These are phyloP conservation scores for Calcarius lapponicus DNA, from an alignment of 2,797 vertebrate genomes.

Conservation along the genomic window DNA sequence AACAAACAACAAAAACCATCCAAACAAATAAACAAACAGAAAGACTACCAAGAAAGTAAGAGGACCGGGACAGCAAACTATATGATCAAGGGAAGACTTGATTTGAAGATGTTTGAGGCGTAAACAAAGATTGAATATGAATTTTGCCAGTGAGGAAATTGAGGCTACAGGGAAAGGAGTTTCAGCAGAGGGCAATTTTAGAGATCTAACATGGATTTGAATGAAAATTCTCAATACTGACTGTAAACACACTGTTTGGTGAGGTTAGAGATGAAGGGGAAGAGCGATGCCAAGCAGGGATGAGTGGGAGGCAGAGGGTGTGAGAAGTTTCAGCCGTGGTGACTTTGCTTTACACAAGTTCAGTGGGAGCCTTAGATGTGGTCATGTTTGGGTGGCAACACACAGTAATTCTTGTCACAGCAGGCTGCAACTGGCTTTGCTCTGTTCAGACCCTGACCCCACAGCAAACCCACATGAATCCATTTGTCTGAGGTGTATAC, in stretches of 20 bases:
- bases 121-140: background rate
- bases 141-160: background rate
- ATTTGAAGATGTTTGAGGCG: background rate
- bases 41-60: background rate
- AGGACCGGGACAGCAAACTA: background rate
- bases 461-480: background rate
- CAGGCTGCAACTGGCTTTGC: background rate
- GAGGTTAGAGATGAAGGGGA: background rate
- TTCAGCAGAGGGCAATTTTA: background rate
- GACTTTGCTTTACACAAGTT: background rate
- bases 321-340: background rate
- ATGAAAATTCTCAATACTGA: background rate
- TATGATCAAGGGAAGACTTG: background rate
- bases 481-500: background rate
- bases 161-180: background rate
- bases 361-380: background rate
- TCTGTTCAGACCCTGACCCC: background rate
- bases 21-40: background rate
- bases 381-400: background rate
- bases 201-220: background rate
- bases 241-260: background rate
- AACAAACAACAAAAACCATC: too few relatives aligned
- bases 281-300: background rate
- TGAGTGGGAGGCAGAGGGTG: background rate
- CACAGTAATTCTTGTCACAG: background rate